Conservation (phyloP, 2,797 vertebrate species). For the Oreortyx pictus region DNA sequence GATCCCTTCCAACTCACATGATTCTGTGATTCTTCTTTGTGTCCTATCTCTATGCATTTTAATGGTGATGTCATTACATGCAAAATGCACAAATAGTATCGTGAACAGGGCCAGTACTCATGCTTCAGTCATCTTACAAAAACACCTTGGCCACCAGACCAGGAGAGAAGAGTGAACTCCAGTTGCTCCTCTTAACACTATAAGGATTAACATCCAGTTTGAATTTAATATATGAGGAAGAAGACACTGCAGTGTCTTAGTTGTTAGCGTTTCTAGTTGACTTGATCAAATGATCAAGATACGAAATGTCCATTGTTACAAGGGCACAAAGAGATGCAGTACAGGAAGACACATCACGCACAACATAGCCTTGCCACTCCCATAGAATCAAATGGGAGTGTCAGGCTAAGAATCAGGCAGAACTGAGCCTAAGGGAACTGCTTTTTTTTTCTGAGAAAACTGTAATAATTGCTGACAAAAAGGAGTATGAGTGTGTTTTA, state of each 20-base stretch:
- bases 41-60: background rate
- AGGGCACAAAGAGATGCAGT: background rate
- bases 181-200: background rate
- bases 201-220: background rate
- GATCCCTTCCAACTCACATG: too few relatives aligned
- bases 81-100: background rate
- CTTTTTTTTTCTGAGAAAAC: constrained; percentile 49
- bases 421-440: constrained; percentile 43
- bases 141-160: background rate
- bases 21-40: too few relatives aligned
- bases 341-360: background rate
- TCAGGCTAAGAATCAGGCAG: background rate
- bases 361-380: background rate
- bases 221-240: background rate
- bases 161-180: background rate
- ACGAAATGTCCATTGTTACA: background rate
- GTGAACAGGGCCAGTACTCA: fast-evolving
- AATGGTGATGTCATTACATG: background rate
- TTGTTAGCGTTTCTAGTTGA: background rate
- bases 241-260: background rate
- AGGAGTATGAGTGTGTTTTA: constrained; percentile 12
- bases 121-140: background rate
- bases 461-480: constrained; percentile 52
- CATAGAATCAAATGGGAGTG: background rate
- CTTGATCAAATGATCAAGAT: background rate